Conservation (phyloP, 2,797 vertebrate genomes). For the Acanthurus lineatus region DNA sequence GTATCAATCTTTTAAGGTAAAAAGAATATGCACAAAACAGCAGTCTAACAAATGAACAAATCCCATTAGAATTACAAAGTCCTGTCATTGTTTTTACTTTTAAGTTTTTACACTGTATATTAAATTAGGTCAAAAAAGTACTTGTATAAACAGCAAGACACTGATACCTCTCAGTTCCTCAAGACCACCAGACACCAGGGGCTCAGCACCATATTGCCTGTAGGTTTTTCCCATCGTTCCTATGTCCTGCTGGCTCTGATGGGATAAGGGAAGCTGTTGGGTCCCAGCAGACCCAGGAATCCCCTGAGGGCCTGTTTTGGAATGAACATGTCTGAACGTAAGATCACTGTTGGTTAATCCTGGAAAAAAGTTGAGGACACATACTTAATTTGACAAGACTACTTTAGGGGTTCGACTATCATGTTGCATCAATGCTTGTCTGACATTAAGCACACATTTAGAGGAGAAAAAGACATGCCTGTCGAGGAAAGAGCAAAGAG, state of each 20-base stretch:
- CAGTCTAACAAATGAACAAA: too few species aligned
- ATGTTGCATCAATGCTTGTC: neutral
- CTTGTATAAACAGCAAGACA: neutral
- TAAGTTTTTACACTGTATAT: neutral
- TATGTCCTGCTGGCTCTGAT: slow-evolving; percentile 77
- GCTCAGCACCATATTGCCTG: slow-evolving; percentile 72
- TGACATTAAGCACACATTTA: neutral
- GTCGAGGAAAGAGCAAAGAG: slow-evolving; percentile 77
- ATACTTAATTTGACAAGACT: neutral
- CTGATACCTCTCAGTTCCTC: slow-evolving; percentile 86
- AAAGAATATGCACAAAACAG: neutral
- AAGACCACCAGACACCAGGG: slow-evolving; percentile 79
- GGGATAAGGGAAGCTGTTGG: slow-evolving; percentile 70
- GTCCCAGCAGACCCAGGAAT: slow-evolving; percentile 72
- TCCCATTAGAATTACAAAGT: neutral
- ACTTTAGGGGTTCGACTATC: neutral
- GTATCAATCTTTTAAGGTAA: neutral
- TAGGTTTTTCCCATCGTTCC: slow-evolving; percentile 81
- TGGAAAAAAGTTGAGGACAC: slow-evolving; percentile 4
- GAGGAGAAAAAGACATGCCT: slow-evolving; percentile 55
- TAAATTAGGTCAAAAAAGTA: neutral
- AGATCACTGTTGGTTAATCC: slow-evolving; percentile 70
- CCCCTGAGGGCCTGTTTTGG: slow-evolving; percentile 66
- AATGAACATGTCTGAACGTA: slow-evolving; percentile 73
- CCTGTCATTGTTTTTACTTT: neutral